Conservation (phyloP, 2,113 vertebrate genomes). For the Cheilinus undulatus region DNA sequence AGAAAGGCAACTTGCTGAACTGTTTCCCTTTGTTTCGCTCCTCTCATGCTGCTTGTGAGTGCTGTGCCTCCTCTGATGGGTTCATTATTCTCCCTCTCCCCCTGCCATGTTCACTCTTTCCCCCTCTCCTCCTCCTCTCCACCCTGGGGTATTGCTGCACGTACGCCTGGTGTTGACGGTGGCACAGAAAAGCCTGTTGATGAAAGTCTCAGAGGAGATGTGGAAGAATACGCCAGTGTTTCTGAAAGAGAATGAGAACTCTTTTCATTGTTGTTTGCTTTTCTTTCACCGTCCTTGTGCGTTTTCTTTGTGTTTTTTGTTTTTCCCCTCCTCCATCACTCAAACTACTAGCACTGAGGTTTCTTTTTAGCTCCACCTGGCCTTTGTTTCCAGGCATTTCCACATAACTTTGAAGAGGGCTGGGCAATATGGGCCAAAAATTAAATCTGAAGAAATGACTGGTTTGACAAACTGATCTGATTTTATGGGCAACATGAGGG, state of each 20-base stretch:
- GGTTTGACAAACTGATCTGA: no score
- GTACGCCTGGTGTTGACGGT: constrained; percentile 50
- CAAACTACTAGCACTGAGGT: constrained; percentile 3
- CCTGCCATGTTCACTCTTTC: constrained; percentile 43
- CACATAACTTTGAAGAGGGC: constrained; percentile 39
- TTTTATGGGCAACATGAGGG: no score
- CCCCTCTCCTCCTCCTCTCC: constrained; percentile 30
- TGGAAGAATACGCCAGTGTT: constrained; percentile 35
- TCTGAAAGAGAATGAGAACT: constrained; percentile 53
- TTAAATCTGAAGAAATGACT: no score
- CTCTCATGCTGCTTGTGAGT: constrained; percentile 33
- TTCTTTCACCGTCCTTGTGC: constrained; percentile 19
- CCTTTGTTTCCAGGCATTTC: constrained; percentile 68
- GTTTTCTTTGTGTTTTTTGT: constrained; percentile 9
- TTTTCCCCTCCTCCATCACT: constrained; percentile 11
- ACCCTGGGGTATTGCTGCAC: constrained; percentile 54
- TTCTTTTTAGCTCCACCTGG: constrained; percentile 63
- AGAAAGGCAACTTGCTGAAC: constrained; percentile 12
- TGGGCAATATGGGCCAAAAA: no score
- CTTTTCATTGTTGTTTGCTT: constrained; percentile 62
- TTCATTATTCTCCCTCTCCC: constrained; percentile 61
- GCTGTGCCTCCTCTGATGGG: constrained; percentile 45
- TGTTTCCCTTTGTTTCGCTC: constrained; percentile 30
- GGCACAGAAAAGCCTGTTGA: constrained; percentile 57
- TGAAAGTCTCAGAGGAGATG: constrained; percentile 66